Conservation (phyloP, 1,140 invertebrate species). For the Brachionus plicatilis region DNA sequence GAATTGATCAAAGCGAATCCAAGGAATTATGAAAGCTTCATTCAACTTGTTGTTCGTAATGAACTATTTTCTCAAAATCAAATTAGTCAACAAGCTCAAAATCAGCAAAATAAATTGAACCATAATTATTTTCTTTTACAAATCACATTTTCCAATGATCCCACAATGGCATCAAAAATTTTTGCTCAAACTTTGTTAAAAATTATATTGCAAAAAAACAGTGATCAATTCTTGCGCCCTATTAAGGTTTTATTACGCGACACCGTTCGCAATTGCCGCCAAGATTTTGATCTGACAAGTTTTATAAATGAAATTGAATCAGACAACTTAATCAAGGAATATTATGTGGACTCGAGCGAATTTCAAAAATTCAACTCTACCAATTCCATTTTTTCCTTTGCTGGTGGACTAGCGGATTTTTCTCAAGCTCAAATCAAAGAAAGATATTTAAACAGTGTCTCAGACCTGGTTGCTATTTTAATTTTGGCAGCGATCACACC, state of each 20-base stretch:
- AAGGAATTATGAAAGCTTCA: neutral
- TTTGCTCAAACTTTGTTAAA: constrained; percentile 66
- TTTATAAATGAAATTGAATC: constrained; percentile 68
- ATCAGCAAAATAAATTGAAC: constrained; percentile 55
- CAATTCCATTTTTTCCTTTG: neutral
- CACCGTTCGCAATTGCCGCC: constrained; percentile 73
- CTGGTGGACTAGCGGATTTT: neutral
- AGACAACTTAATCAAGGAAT: constrained; percentile 50
- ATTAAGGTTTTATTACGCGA: constrained; percentile 76
- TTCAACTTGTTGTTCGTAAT: constrained; percentile 11
- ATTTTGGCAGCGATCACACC: constrained; percentile 74
- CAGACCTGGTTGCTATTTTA: constrained; percentile 76
- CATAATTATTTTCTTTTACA: neutral
- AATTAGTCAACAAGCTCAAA: constrained; percentile 40
- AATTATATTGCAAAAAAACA: constrained; percentile 61
- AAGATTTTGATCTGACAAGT: constrained; percentile 69
- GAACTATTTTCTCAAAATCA: neutral
- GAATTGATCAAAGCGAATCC: constrained; percentile 54
- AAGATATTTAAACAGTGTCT: constrained; percentile 72
- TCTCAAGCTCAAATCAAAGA: constrained; percentile 57
- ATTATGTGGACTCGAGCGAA: neutral
- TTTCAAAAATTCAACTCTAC: neutral
- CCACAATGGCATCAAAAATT: constrained; percentile 72
- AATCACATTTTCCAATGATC: constrained; percentile 64
- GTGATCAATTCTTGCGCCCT: constrained; percentile 79